A percentile compares a stretch with the other conserved stretches of the same genome.
Conservation (phyloP, 2,797 vertebrate genomes). For the Siniperca scherzeri region DNA sequence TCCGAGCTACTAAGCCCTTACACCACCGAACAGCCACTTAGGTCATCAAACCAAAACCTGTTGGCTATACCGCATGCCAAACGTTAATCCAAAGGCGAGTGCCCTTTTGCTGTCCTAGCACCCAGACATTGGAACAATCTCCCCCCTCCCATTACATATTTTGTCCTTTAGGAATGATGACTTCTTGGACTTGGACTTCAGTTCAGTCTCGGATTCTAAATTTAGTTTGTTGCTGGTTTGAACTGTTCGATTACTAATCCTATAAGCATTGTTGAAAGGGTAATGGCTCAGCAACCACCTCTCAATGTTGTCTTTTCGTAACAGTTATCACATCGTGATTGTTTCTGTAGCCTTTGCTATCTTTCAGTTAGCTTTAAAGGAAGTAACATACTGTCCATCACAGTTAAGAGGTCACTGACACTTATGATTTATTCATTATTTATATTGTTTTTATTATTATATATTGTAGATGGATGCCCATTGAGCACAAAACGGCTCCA, state of each 20-base stretch:
- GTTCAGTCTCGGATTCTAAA: neutral
- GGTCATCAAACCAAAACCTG: no score
- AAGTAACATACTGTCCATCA: neutral
- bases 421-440: neutral
- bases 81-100: no score
- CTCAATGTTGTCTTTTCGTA: neutral
- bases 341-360: neutral
- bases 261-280: neutral
- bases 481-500: neutral
- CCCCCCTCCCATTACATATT: no score
- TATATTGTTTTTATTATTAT: neutral
- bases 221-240: neutral
- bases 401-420: neutral
- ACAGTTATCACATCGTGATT: neutral
- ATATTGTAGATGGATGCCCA: neutral
- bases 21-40: no score
- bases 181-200: neutral
- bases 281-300: no score
- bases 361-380: neutral
- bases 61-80: no score
- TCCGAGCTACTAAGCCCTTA: no score
- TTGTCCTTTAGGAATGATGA: neutral
- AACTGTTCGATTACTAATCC: neutral
- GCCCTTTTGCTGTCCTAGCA: no score
- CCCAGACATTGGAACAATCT: no score